Percentiles rank a stretch among this genome's conserved stretches.
These are phyloP conservation scores for Rhynchopsitta pachyrhyncha DNA, from an alignment of 2,113 vertebrate genomes.

Conservation along the genomic window DNA sequence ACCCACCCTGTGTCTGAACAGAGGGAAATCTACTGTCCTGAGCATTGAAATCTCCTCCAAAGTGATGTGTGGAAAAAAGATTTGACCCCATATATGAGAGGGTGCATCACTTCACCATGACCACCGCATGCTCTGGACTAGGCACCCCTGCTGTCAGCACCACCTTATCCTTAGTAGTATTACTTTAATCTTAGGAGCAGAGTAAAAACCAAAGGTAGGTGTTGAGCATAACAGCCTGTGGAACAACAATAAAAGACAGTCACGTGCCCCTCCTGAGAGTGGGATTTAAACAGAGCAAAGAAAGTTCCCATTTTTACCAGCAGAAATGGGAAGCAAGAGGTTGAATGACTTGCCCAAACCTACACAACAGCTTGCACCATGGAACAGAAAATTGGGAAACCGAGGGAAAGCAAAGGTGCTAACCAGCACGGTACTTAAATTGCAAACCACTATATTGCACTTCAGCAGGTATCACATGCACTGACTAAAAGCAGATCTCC, in stretches of 20 bases:
- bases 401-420: background rate
- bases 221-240: background rate
- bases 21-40: background rate
- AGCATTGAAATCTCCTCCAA: background rate
- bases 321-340: background rate
- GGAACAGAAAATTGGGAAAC: background rate
- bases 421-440: background rate
- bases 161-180: background rate
- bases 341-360: background rate
- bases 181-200: background rate
- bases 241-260: background rate
- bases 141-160: background rate
- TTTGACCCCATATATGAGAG: background rate
- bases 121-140: fast-evolving
- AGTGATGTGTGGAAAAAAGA: background rate
- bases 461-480: background rate
- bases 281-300: background rate
- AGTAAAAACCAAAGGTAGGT: background rate
- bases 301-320: background rate
- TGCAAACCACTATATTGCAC: background rate
- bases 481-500: background rate
- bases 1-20: background rate
- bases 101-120: fast-evolving
- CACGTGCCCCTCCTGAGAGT: background rate
- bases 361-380: background rate